phyloP scores from a whole-genome alignment of 2,113 vertebrate genomes.

The Ciconia stormi region DNA sequence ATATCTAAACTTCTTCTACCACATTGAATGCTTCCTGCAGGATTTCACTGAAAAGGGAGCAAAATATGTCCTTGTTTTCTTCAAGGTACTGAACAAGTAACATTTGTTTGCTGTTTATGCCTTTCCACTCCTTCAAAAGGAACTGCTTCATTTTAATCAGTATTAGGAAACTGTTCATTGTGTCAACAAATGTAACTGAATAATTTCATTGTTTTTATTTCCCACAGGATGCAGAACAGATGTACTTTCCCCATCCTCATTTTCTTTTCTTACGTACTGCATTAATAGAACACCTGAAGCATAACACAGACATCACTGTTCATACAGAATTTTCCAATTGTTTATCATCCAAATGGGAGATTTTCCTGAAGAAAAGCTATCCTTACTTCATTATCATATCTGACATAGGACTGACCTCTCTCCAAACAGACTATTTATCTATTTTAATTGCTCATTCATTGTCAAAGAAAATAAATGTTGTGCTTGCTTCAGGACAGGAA shows the following conservation, averaged over 20 bases:
- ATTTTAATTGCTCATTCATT: constrained; percentile 56
- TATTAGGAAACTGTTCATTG: neutral
- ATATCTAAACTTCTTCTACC: constrained; percentile 58
- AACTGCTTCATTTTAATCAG: neutral
- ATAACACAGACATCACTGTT: constrained; percentile 28
- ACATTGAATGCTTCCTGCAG: constrained; percentile 53
- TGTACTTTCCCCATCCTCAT: constrained; percentile 14
- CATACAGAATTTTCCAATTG: constrained; percentile 59
- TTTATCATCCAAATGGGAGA: constrained; percentile 41
- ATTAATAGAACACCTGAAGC: constrained; percentile 55
- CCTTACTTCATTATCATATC: constrained; percentile 56
- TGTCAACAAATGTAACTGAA: neutral
- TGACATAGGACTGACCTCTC: constrained; percentile 29
- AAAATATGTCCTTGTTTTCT: constrained; percentile 58
- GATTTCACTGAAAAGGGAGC: constrained; percentile 66
- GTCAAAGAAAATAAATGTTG: constrained; percentile 50
- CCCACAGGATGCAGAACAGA: constrained; percentile 51
- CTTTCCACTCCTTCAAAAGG: neutral
- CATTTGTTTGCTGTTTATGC: neutral
- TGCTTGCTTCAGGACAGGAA: constrained; percentile 30
- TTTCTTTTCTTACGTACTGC: constrained; percentile 14
- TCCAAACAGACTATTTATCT: constrained; percentile 32
- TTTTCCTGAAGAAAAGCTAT: constrained; percentile 53
- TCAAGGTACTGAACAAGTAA: constrained; percentile 51
- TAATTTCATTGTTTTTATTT: neutral